Evolutionary conservation across 2,113 vertebrate species (phyloP).

Genomic region (Oenanthe oenanthe): DNA sequence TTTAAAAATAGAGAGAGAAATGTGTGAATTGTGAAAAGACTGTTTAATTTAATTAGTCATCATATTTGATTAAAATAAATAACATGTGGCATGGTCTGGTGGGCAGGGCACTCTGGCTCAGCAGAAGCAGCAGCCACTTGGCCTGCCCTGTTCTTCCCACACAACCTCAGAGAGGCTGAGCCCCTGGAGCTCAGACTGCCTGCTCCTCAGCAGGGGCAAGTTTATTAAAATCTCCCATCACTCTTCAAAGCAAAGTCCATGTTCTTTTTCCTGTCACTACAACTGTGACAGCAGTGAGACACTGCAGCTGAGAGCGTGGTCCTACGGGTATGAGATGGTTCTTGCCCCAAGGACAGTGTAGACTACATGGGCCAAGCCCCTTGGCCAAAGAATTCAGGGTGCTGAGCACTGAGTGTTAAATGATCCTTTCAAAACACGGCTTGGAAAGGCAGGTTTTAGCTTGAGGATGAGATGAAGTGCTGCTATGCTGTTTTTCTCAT

Average conservation of each 20-base stretch:
- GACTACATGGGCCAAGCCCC: neutral
- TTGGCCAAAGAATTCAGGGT: neutral
- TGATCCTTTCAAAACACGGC: neutral
- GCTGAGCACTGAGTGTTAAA: neutral
- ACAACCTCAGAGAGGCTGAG: neutral
- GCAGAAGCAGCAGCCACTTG: neutral
- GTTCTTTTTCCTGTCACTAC: neutral
- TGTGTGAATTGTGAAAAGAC: neutral
- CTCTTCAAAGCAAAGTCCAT: neutral
- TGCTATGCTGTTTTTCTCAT: neutral
- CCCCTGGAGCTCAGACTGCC: neutral
- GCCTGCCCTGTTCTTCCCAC: neutral
- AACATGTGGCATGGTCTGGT: neutral
- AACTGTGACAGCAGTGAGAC: neutral
- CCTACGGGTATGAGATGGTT: accelerated
- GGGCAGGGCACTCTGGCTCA: neutral
- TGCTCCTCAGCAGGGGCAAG: neutral
- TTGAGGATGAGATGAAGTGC: neutral
- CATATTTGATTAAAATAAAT: neutral
- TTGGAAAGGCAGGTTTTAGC: neutral
- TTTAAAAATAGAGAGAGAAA: neutral
- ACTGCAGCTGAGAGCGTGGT: accelerated
- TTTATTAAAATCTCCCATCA: neutral
- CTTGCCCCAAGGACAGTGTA: neutral
- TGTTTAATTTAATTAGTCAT: constrained; percentile 18